phyloP scores from a whole-genome alignment of 2,113 vertebrate species.

The Cisticola juncidis region DNA sequence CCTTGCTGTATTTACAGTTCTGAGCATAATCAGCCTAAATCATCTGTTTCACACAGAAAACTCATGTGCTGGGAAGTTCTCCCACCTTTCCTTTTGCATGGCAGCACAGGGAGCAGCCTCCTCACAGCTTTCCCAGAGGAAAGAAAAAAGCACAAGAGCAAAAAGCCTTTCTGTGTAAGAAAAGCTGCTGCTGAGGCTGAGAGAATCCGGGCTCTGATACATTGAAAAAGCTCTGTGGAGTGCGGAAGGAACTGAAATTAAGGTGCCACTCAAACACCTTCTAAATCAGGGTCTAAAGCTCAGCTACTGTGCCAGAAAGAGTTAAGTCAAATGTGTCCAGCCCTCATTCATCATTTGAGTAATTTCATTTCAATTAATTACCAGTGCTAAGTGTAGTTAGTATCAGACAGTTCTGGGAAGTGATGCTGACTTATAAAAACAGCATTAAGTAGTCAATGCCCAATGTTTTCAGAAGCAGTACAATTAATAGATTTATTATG shows the following conservation, averaged over 20 bases:
- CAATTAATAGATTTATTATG: not conserved
- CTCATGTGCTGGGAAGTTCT: not conserved
- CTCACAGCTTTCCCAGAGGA: not conserved
- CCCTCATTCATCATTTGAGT: not conserved
- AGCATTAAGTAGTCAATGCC: not conserved
- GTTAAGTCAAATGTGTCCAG: not conserved
- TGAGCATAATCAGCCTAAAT: not conserved
- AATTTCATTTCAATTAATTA: conserved; percentile 16
- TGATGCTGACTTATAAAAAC: not conserved
- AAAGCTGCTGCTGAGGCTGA: not conserved
- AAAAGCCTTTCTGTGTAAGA: accelerated
- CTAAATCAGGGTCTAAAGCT: not conserved
- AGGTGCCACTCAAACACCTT: not conserved
- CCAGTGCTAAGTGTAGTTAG: not conserved
- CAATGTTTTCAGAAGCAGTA: not conserved
- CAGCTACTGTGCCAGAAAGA: not conserved
- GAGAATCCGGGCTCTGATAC: not conserved
- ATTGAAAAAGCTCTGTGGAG: not conserved
- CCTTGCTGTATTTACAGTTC: not conserved
- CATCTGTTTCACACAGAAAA: not conserved
- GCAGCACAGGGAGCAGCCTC: not conserved
- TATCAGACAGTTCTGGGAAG: conserved; percentile 15
- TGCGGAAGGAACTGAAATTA: not conserved
- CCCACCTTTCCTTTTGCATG: not conserved
- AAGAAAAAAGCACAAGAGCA: too few species aligned